Base-by-base conservation (phyloP, 1,140 invertebrate species). In the Apocrypta bakeri region DNA sequence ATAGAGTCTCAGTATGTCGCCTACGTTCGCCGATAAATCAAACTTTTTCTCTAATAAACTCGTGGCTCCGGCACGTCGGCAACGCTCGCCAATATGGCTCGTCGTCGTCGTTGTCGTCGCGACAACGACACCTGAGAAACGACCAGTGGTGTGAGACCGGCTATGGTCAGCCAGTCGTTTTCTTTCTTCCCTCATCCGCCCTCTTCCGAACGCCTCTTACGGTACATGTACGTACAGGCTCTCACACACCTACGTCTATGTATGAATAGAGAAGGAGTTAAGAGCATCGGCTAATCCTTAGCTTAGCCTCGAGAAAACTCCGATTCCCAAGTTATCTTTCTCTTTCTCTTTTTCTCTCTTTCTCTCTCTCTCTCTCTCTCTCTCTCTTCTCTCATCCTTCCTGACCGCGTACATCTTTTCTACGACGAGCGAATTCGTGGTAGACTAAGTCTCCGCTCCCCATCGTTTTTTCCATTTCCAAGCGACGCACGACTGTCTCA, bases 1-100 rank as follows among this genome's bases (percentile, higher is more conserved):
- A 37, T 37, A 4, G 6, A 66, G 63, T 27, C n/a, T 24, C 63
- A 27, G 25, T 27, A 17, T 12, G 63, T 27, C 29, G 29, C 48
- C 14, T 40, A 29, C 61, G n/a, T 14, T 72, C 56, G 64, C 17
- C 86, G 79, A 89, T 89, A 89, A 87, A 90, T 89, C 88, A 89
- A 89, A 89, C 89, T 86, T 88, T 79, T 86, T 87, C 87, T 89
- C 85, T 89, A 90, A 89, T 90, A 89, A 89, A 83, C 72, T 81
- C 72, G 8, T 8, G 17, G 24, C 63, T 25, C 24, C 27, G 12
- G 17, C 63, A 66, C n/a, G 63, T 66, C 24, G 14, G 3, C 48
- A 64, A n/a, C 8, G 24, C 11, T n/a, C 24, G 21, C 48, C 87
- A 90, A 90, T 90, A 90, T 88, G 87, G 87, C 24, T 29, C 12